These are phyloP conservation scores for Sylvilagus floridanus DNA, from an alignment of 2,797 vertebrate genomes.

Conservation along the genomic window DNA sequence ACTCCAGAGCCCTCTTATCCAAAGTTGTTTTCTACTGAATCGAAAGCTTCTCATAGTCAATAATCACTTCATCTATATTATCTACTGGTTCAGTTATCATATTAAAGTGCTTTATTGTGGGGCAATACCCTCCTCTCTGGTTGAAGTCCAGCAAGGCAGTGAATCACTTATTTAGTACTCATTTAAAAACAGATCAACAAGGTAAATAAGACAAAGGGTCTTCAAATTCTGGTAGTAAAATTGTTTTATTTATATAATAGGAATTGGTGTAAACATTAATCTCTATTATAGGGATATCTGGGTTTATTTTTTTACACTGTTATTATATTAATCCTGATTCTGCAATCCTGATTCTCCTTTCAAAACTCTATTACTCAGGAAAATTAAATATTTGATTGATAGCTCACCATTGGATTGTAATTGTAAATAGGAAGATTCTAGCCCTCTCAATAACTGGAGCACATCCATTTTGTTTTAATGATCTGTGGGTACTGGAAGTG, in stretches of 20 bases:
- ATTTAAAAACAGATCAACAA: neutral
- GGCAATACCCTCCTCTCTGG: slow-evolving; percentile 37
- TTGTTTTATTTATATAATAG: neutral
- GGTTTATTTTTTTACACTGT: neutral
- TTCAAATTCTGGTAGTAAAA: neutral
- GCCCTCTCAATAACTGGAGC: neutral
- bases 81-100: slow-evolving; percentile 73
- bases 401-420: neutral
- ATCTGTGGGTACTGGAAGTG: neutral
- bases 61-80: slow-evolving; percentile 84
- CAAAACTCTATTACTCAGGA: neutral
- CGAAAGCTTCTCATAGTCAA: slow-evolving; percentile 79
- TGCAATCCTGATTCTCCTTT: neutral
- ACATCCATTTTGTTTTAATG: neutral
- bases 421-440: neutral
- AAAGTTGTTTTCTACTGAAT: slow-evolving; percentile 80
- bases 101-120: slow-evolving; percentile 78
- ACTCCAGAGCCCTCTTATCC: slow-evolving; percentile 67
- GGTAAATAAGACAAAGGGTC: neutral
- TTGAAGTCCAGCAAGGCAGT: slow-evolving; percentile 68
- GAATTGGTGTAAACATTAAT: neutral
- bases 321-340: neutral
- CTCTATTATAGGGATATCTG: neutral
- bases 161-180: slow-evolving; percentile 66
- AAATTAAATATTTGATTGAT: neutral